Evolutionary conservation across 2,113 vertebrate species (phyloP), one percentile per base, ranked within the genome.

Genomic region (Piaya cayana): DNA sequence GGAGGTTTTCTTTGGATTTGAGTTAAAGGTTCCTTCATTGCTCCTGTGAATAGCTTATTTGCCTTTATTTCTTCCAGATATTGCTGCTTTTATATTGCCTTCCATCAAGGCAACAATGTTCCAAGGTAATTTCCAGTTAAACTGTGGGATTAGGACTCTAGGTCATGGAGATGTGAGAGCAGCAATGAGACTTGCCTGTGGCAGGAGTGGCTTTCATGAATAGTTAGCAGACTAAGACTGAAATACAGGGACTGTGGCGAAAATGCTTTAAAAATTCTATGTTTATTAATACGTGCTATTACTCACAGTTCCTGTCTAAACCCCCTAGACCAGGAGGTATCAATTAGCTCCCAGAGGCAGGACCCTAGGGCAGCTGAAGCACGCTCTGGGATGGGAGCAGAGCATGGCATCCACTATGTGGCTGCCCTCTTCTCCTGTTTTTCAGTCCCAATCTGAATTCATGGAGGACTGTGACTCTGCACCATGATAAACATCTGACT

Each of bases 41-140:
- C 36, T 83, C 63, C 15, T 82, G 27, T 67, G 88, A 79, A n/a
- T 32, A 78, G 69, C 87, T 92, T 89, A 88, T 88, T 83, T 79
- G 62, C 32, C 58, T 89, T 90, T 92, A 91, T 90, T 95, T 96
- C 88, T 93, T 94, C 64, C 37, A 72, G 29, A 37, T 21, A 78
- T 30, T 30, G 21, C 20, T 92, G 64, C 42, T 77, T 75, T 6
- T 91, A 42, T 86, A 75, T 34, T 42, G 50, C 23, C 32, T 95
- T 91, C 50, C 26, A 23, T 58, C 39, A 90, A 69, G 45, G 32
- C 26, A 76, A 25, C n/a, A 76, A 27, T 1, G 6, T 14, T 69
- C 27, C 8, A 2, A 45, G 59, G 15, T 39, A 81, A 15, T 63
- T 6, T 2, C 34, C 32, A n/a, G 12, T 26, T 68, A 60, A 50